Evolutionary conservation across 2,113 vertebrate species (phyloP).

Genomic region (Toxotes chatareus): DNA sequence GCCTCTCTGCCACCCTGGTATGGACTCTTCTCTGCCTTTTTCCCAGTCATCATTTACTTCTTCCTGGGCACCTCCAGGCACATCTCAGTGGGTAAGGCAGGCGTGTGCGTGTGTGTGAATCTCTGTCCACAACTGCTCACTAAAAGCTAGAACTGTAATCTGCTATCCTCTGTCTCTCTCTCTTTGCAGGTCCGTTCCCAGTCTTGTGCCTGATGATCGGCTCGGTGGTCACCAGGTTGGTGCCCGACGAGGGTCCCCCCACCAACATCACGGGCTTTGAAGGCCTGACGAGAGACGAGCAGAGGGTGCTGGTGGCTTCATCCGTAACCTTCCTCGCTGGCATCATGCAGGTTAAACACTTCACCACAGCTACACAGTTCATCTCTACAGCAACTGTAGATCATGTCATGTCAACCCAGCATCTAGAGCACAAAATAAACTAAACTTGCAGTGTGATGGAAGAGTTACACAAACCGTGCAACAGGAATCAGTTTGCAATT

Average conservation of each 20-base stretch:
- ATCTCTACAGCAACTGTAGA: neutral
- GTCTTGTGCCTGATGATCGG: slow-evolving; percentile 95
- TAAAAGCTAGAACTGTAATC: neutral
- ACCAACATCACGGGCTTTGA: slow-evolving; percentile 77
- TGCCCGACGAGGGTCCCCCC: slow-evolving; percentile 61
- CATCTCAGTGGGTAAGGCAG: slow-evolving; percentile 92
- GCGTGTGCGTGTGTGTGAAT: neutral
- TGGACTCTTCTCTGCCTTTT: slow-evolving; percentile 94
- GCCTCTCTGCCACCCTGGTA: slow-evolving; percentile 90
- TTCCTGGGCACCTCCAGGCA: slow-evolving; percentile 95
- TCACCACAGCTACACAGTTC: neutral
- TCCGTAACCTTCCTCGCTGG: slow-evolving; percentile 90
- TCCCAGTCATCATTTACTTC: slow-evolving; percentile 91
- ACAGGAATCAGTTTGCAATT: no score
- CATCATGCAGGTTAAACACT: slow-evolving; percentile 89
- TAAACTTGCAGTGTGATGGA: neutral
- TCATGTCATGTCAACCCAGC: no score
- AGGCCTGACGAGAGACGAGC: slow-evolving; percentile 69
- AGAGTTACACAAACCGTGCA: no score
- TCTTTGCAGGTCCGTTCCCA: slow-evolving; percentile 87
- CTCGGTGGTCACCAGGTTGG: slow-evolving; percentile 84
- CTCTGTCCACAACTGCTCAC: neutral
- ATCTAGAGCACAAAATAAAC: neutral
- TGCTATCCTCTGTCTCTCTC: no score
- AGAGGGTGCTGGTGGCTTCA: slow-evolving; percentile 88